phyloP scores from a whole-genome alignment of 2,797 vertebrate species.

The Argyrosomus regius region DNA sequence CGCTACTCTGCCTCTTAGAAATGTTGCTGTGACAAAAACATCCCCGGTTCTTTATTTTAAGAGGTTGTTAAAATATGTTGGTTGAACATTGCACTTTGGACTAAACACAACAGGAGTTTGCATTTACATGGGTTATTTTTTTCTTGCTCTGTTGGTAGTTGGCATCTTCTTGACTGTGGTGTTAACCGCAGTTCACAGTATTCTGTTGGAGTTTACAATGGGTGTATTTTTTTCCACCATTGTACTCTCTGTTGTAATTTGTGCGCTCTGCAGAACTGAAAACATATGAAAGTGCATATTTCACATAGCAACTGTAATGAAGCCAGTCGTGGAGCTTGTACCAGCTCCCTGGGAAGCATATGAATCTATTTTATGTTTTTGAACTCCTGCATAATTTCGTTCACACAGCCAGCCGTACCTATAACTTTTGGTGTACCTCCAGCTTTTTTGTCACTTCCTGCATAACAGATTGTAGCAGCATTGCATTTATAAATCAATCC shows the following conservation, averaged over 20 bases:
- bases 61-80: conserved; percentile 1
- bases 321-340: conserved; percentile 11
- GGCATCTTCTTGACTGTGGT: not conserved
- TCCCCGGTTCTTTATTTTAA: not conserved
- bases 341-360: conserved; percentile 14
- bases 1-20: conserved; percentile 1
- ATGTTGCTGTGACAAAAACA: conserved; percentile 29
- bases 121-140: not conserved
- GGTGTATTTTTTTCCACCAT: not conserved
- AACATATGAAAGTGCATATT: conserved; percentile 33
- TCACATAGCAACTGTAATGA: conserved; percentile 18
- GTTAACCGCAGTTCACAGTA: not conserved
- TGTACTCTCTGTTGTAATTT: conserved; percentile 23
- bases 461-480: not conserved
- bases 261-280: conserved; percentile 12
- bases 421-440: not conserved
- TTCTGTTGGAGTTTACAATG: not conserved
- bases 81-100: conserved; percentile 9
- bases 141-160: not conserved
- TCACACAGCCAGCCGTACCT: conserved; percentile 3
- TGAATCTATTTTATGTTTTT: conserved; percentile 36
- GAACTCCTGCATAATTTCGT: conserved; percentile 23
- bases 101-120: not conserved
- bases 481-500: not conserved
- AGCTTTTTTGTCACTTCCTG: not conserved